Evolutionary conservation across 1,140 invertebrate species (phyloP), one percentile per base, ranked within the genome.

Genomic region (Cotesia chilonis): DNA sequence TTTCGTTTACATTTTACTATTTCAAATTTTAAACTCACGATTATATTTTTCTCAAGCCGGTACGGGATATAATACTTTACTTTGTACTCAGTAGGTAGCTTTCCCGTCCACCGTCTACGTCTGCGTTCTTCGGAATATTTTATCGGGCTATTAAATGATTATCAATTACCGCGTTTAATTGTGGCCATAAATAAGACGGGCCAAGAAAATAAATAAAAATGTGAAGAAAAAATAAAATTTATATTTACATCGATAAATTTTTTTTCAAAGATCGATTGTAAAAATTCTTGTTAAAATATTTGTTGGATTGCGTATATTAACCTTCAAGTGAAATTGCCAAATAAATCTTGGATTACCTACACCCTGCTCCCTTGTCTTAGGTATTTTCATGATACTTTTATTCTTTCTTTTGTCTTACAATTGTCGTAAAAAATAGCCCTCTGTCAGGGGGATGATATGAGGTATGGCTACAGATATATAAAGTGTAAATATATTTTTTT

Each of bases 341-440:
- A 86, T 86, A 86, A 85, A 85, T 85, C 84, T 84, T 82, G 83
- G 84, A 86, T 86, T 86, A 86, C 80, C 37, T 37, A 38, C 80
- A 80, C 79, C 80, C 37, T 37, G 14, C 80, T 80, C 79, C 76
- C 71, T 76, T 74, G 73, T 74, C 47, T 52, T 55, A 4, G 14
- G 57, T 20, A 60, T 79, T 65, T 54, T n/a, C 70, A 72, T 76
- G 65, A 59, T 78, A 72, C 55, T 70, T 35, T 70, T 76, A 70
- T 63, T 37, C 9, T 12, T 38, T 10, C n/a, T 63, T 12, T 63
- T 63, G 60, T 63, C 60, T 63, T 37, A 63, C 60, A 63, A 37
- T 10, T 14, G 68, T 59, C 68, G 68, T 60, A 57, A 70, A 70
- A 70, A 51, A 70, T 63, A 28, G 68, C 17, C 68, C 14, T 47